Evolutionary conservation across 2,797 vertebrate species (phyloP).

Genomic region (Varecia variegata): DNA sequence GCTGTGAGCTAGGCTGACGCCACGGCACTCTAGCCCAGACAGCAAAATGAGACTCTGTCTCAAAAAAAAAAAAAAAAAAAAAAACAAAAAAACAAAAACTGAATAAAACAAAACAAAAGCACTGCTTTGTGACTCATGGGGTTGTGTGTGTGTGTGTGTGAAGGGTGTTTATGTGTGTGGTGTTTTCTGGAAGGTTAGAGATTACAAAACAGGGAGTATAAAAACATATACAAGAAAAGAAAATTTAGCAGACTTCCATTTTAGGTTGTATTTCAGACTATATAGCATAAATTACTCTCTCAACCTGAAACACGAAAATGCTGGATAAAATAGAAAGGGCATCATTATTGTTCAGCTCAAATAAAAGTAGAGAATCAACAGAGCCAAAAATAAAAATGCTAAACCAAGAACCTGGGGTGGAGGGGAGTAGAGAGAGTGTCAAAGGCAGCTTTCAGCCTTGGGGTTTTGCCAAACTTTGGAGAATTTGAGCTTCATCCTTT

Average conservation of each 20-base stretch:
- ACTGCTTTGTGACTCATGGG: background rate
- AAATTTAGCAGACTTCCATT: slow-evolving; percentile 45
- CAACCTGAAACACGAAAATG: slow-evolving; percentile 30
- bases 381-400: background rate
- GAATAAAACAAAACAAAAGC: slow-evolving; percentile 56
- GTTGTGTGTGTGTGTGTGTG: background rate
- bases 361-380: slow-evolving; percentile 28
- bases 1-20: no score
- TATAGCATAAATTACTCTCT: slow-evolving; percentile 40
- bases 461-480: slow-evolving; percentile 12
- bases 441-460: background rate
- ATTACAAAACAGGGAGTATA: slow-evolving; percentile 42
- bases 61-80: no score
- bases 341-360: background rate
- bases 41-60: no score
- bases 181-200: slow-evolving; percentile 30
- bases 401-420: background rate
- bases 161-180: background rate
- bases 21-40: no score
- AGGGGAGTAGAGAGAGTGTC: background rate
- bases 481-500: slow-evolving; percentile 19
- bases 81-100: no score
- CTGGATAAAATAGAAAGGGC: slow-evolving; percentile 29
- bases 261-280: slow-evolving; percentile 1
- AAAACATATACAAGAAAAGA: slow-evolving; percentile 35